Conservation (phyloP, 2,113 vertebrate genomes). For the Ginglymostoma cirratum region DNA sequence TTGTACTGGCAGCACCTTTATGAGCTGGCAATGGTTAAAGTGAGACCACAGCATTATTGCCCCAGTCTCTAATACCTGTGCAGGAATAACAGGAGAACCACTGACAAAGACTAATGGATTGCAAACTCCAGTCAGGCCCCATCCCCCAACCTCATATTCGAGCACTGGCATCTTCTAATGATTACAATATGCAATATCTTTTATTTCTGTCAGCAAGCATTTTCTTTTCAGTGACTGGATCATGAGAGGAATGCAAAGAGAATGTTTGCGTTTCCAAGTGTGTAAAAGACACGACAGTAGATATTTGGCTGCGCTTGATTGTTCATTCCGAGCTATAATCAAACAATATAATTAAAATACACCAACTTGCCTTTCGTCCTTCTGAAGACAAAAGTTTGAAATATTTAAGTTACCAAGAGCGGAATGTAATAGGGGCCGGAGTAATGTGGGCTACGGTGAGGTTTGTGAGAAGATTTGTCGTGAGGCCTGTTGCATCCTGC, state of each 20-base stretch:
- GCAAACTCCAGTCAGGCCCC: not conserved
- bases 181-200: not conserved
- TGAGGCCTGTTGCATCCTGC: no score
- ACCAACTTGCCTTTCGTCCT: not conserved
- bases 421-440: no score
- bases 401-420: not conserved
- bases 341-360: not conserved
- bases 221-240: not conserved
- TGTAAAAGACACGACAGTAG: not conserved
- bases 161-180: not conserved
- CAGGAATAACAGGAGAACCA: not conserved
- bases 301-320: not conserved
- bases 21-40: not conserved
- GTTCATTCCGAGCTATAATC: not conserved
- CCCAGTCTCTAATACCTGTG: not conserved
- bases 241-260: not conserved
- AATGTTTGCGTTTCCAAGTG: not conserved
- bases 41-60: not conserved
- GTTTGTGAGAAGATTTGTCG: no score
- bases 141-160: not conserved
- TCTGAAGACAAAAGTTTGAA: not conserved
- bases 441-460: no score
- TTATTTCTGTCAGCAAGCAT: not conserved
- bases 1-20: not conserved
- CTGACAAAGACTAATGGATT: not conserved